phyloP scores from a whole-genome alignment of 2,113 vertebrate genomes.

The Phrynosoma blainvillii region DNA sequence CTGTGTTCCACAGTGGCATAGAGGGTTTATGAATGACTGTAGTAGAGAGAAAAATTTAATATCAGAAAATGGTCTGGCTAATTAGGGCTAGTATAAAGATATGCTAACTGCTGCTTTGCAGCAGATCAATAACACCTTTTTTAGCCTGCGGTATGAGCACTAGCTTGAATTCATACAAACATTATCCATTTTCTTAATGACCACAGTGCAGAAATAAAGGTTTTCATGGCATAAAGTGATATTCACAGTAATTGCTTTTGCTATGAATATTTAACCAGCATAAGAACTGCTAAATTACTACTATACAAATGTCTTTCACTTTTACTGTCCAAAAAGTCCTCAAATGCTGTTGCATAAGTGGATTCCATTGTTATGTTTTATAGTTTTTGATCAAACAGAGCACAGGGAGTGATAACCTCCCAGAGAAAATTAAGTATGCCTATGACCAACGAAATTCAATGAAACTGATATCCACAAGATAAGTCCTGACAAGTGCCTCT shows the following conservation, averaged over 20 bases:
- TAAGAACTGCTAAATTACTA: slow-evolving; percentile 51
- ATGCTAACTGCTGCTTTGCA: slow-evolving; percentile 32
- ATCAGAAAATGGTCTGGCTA: slow-evolving; percentile 34
- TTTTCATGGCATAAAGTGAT: slow-evolving; percentile 48
- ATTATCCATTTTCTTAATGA: slow-evolving; percentile 39
- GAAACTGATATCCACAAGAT: neutral
- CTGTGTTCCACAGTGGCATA: slow-evolving; percentile 16
- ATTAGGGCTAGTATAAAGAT: slow-evolving; percentile 36
- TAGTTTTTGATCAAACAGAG: neutral
- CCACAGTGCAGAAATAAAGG: slow-evolving; percentile 40
- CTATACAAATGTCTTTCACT: slow-evolving; percentile 56
- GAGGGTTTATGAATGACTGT: slow-evolving; percentile 41
- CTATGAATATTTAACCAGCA: slow-evolving; percentile 56
- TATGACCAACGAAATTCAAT: neutral
- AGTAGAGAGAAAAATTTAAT: slow-evolving; percentile 57
- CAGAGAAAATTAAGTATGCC: neutral
- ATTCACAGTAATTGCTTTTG: slow-evolving; percentile 54
- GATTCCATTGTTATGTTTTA: neutral
- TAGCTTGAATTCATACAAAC: slow-evolving; percentile 35
- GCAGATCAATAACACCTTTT: slow-evolving; percentile 41
- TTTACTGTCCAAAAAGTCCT: slow-evolving; percentile 24
- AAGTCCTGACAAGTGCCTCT: neutral
- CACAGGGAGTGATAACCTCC: neutral
- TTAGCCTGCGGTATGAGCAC: slow-evolving; percentile 17
- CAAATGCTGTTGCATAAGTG: slow-evolving; percentile 24